Conservation (phyloP, 2,113 vertebrate species). For the Crotalus horridus region DNA sequence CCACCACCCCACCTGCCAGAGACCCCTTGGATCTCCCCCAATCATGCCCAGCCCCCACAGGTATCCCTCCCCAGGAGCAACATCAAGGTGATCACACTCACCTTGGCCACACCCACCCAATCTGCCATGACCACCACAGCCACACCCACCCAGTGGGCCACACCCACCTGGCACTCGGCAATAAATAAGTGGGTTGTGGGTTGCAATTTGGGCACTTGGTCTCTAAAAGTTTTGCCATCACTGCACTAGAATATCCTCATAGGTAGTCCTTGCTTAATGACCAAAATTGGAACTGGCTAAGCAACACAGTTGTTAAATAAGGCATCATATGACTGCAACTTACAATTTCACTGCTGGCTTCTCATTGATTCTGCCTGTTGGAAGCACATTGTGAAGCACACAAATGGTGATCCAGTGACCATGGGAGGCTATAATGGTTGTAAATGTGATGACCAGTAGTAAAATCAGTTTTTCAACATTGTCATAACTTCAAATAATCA, state of each 20-base stretch:
- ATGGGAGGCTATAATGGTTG: neutral
- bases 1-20: too few relatives aligned
- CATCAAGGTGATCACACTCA: too few relatives aligned
- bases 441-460: neutral
- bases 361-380: neutral
- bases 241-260: slow-evolving; percentile 35
- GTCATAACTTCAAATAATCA: neutral
- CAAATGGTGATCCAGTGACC: neutral
- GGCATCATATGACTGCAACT: neutral
- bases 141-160: too few relatives aligned
- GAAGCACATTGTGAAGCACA: neutral
- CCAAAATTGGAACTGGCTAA: slow-evolving; percentile 20
- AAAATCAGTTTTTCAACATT: neutral
- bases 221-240: neutral
- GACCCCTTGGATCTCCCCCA: too few relatives aligned
- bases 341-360: neutral
- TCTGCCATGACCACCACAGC: too few relatives aligned
- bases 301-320: neutral
- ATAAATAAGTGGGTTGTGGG: too few relatives aligned
- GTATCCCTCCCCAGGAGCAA: too few relatives aligned
- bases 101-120: too few relatives aligned
- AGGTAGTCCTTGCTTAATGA: slow-evolving; percentile 19
- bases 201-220: too few relatives aligned
- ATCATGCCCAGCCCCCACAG: too few relatives aligned
- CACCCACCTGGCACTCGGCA: too few relatives aligned